A percentile compares a stretch with the other conserved stretches of the same genome.
Conservation (phyloP, 2,888 invertebrate genomes). For the Diarsia brunnea region DNA sequence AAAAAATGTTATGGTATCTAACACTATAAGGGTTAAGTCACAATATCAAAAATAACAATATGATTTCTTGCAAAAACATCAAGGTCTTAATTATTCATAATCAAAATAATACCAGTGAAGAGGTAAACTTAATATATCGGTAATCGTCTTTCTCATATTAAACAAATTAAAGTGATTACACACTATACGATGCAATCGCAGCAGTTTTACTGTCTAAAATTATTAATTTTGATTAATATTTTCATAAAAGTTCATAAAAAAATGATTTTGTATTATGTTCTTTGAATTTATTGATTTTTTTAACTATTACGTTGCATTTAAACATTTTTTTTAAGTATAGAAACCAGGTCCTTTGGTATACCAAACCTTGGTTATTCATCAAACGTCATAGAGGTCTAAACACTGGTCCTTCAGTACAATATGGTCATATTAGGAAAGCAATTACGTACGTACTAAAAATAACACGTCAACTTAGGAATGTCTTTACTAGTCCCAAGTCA, state of each 20-base stretch:
- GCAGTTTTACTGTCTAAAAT: conserved; percentile 3
- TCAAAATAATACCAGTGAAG: conserved; percentile 26
- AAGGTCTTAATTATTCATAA: conserved; percentile 9
- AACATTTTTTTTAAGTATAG: no score
- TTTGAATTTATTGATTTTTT: no score
- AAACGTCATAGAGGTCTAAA: neutral
- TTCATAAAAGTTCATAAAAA: conserved; percentile 10
- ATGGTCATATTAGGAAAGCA: conserved; percentile 35
- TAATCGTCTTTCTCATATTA: conserved; percentile 27
- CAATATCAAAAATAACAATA: neutral
- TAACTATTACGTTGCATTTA: no score
- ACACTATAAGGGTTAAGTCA: neutral
- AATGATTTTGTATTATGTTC: neutral
- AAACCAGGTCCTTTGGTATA: neutral
- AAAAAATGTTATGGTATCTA: neutral
- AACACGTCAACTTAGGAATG: conserved; percentile 42
- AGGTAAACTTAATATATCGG: conserved; percentile 12
- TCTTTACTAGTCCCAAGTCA: conserved; percentile 39
- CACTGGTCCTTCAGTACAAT: neutral
- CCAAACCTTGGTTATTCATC: neutral
- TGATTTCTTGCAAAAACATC: neutral
- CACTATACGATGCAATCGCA: conserved; percentile 22
- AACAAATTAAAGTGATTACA: conserved; percentile 36
- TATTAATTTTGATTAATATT: conserved; percentile 22
- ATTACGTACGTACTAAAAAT: conserved; percentile 28